Percentiles rank a stretch among this genome's conserved stretches.
Evolutionary conservation across 2,113 vertebrate species (phyloP).

Genomic region (Dunckerocampus dactyliophorus): DNA sequence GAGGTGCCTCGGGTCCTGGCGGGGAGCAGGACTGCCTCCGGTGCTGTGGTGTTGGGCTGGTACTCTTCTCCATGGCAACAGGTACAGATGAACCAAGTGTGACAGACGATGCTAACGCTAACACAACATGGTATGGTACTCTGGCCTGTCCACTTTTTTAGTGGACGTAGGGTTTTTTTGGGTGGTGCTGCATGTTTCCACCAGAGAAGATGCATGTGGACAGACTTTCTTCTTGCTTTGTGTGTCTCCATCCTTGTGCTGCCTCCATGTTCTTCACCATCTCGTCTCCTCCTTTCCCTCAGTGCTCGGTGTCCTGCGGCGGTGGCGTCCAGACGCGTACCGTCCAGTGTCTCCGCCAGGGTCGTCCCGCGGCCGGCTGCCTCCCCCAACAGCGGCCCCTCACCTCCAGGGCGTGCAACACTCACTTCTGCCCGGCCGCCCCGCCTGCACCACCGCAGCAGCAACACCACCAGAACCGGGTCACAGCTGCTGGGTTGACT

Average conservation of each 20-base stretch:
- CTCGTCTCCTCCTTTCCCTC: conserved; percentile 22
- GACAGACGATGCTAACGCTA: no score
- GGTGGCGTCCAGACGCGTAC: conserved; percentile 89
- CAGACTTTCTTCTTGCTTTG: conserved; percentile 28
- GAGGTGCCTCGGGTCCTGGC: conserved; percentile 30
- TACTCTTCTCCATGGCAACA: conserved; percentile 93
- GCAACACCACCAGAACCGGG: conserved; percentile 23
- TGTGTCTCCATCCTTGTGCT: conserved; percentile 48
- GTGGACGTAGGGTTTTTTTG: no score
- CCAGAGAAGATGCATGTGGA: conserved; percentile 46
- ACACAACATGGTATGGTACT: no score
- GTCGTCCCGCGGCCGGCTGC: conserved; percentile 79
- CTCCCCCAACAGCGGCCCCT: conserved; percentile 82
- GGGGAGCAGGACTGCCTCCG: conserved; percentile 43
- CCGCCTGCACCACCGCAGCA: conserved; percentile 65
- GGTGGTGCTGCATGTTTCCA: conserved; percentile 22
- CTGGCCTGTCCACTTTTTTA: no score
- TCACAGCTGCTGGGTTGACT: conserved; percentile 29
- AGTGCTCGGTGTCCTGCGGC: conserved; percentile 95
- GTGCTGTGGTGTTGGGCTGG: conserved; percentile 74
- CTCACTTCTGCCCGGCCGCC: conserved; percentile 85
- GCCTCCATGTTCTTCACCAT: conserved; percentile 40
- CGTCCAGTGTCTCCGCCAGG: conserved; percentile 86
- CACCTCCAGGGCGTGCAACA: conserved; percentile 87
- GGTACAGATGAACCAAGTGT: conserved; percentile 61